phyloP scores from a whole-genome alignment of 2,797 vertebrate genomes.

The Cichlasoma orientale region DNA sequence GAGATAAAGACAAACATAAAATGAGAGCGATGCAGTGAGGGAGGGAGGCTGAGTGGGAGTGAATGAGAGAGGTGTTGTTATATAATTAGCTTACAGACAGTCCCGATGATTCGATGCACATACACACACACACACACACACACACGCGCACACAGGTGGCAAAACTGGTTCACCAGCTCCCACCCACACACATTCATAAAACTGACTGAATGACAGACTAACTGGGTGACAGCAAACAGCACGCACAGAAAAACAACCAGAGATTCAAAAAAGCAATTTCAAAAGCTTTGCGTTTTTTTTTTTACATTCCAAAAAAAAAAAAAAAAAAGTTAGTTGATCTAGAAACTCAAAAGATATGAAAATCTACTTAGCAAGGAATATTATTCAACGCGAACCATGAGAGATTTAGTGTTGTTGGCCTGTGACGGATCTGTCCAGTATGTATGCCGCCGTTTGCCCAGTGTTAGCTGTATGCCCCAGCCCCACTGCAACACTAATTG shows the following conservation, averaged over 20 bases:
- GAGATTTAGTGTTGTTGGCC: not conserved
- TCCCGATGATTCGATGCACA: conserved; percentile 47
- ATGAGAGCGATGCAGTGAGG: conserved; percentile 16
- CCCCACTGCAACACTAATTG: not conserved
- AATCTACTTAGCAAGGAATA: no score
- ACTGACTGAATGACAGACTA: conserved; percentile 73
- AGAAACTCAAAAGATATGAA: not conserved
- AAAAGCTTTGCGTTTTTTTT: conserved; percentile 21
- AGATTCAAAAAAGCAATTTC: conserved; percentile 31
- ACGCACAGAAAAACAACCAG: conserved; percentile 46
- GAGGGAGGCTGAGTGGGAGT: conserved; percentile 54
- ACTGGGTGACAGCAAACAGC: conserved; percentile 63
- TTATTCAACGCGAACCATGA: not conserved
- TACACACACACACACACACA: conserved; percentile 12
- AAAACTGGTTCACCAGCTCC: conserved; percentile 75
- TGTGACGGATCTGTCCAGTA: not conserved
- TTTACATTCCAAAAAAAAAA: conserved; percentile 16
- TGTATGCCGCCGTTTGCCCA: not conserved
- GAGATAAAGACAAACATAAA: conserved; percentile 33
- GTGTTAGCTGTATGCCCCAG: not conserved
- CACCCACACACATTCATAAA: conserved; percentile 82
- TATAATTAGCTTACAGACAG: conserved; percentile 76
- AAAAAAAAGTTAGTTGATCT: not conserved
- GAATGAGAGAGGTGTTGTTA: conserved; percentile 71
- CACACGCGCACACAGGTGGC: conserved; percentile 58